Evolutionary conservation across 2,888 invertebrate species (phyloP), one percentile per base, ranked within the genome.

Genomic region (Harpalus rufipes): DNA sequence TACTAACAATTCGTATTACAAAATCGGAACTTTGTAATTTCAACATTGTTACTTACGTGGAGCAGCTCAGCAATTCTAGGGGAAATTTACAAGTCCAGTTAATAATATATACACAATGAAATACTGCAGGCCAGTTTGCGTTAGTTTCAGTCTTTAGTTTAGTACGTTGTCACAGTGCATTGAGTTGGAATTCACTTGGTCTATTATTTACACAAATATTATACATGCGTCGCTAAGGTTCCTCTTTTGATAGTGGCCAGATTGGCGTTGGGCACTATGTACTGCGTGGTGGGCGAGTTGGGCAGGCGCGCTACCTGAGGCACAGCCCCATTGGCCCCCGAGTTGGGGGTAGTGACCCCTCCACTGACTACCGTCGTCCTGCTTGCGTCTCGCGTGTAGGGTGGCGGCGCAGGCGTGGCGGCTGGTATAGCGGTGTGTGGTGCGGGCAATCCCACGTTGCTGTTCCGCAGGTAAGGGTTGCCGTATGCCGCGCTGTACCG

Each of bases 401-500:
- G 96, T 5, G 96, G 96, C 61, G 96, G 96, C 74, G 96, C 96
- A 18, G 96, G 96, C 58, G 96, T 96, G 1, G 95, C 96, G 58
- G 95, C 95, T 6, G 95, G 96, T 91, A 96, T 96, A 85, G 92
- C 92, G 86, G 90, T 89, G 88, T 90, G 95, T 88, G 92, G 94
- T 89, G 92, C 94, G 89, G 93, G 94, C 91, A 93, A 89, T 90
- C 94, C 93, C 10, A 93, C 90, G 86, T 93, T 94, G 76, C 94
- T 94, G 85, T 94, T 94, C 89, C 97, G 93, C 86, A 97, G 92
- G 91, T 97, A 97, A 0, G 97, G 97, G 91, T 97, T 97, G 84
- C 96, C 96, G 89, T 97, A 97, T 7, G 96, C 95, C 56, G 97
- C 97, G 79, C 96, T 97, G 90, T 96, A 97, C 87, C 97, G 92